Evolutionary conservation across 2,888 invertebrate genomes (phyloP).

Genomic region (Tridacna crocea): DNA sequence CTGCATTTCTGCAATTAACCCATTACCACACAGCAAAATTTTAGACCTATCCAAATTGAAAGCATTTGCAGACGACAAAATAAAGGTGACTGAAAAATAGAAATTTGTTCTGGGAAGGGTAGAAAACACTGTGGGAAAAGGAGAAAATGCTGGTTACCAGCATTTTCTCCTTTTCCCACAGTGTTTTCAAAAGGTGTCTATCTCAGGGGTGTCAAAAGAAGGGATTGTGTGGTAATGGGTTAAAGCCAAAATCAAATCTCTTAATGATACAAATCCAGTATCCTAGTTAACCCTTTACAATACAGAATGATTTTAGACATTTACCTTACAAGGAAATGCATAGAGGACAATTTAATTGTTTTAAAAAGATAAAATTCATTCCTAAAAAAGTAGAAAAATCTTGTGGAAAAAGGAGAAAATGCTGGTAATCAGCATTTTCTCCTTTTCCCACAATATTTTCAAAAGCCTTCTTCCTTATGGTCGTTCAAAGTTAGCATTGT

Average conservation of each 20-base stretch:
- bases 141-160: background rate
- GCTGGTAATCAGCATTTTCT: constrained; percentile 3
- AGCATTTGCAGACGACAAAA: too few species aligned
- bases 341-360: background rate
- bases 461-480: too few species aligned
- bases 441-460: too few species aligned
- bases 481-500: too few species aligned
- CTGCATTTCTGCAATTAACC: background rate
- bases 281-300: too few species aligned
- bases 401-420: constrained; percentile 4
- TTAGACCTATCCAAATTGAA: too few species aligned
- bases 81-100: too few species aligned
- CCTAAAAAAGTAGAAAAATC: background rate
- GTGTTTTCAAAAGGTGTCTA: background rate
- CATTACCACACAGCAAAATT: background rate
- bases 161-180: constrained; percentile 1
- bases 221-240: background rate
- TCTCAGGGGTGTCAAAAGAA: background rate
- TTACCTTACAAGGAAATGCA: background rate
- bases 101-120: too few species aligned
- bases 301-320: too few species aligned
- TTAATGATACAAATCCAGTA: too few species aligned
- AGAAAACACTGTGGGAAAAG: background rate
- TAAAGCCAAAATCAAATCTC: too few species aligned
- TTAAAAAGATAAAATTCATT: background rate